These are phyloP conservation scores for Sebastes glaucus DNA, from an alignment of 2,797 vertebrate genomes.

Conservation along the genomic window DNA sequence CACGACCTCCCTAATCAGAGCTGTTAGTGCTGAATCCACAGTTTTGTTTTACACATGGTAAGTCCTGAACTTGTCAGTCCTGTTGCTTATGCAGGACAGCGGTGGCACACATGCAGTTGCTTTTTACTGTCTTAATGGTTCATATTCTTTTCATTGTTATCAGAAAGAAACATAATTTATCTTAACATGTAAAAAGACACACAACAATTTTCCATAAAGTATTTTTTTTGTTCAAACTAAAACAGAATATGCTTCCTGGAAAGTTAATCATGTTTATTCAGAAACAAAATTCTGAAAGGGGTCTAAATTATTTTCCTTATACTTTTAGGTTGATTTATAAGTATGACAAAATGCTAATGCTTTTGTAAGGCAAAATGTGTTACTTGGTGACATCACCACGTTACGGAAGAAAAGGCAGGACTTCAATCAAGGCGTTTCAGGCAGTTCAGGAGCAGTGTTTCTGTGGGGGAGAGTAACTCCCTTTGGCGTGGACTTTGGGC, in stretches of 20 bases:
- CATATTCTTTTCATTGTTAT: background rate
- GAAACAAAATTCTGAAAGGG: background rate
- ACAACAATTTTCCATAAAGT: background rate
- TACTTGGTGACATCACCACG: no score
- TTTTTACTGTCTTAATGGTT: background rate
- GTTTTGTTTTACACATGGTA: constrained; percentile 29
- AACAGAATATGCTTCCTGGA: background rate
- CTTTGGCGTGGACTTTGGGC: no score
- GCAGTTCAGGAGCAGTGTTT: no score
- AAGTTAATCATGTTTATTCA: background rate
- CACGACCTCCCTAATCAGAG: constrained; percentile 46
- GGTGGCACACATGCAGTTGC: background rate
- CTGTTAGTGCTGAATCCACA: constrained; percentile 66
- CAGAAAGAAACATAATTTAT: background rate
- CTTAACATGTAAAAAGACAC: background rate
- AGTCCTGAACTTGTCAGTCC: constrained; percentile 2
- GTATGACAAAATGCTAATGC: background rate
- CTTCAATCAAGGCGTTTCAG: no score
- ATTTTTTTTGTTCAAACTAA: background rate
- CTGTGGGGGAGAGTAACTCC: no score
- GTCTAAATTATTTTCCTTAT: background rate
- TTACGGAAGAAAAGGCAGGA: no score
- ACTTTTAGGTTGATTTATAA: background rate
- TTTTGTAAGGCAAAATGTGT: no score
- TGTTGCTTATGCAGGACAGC: background rate